A percentile compares a stretch with the other conserved stretches of the same genome.
These are phyloP conservation scores for Lytechinus pictus DNA, from an alignment of 35 echinoderm and acorn worm species.

Conservation along the genomic window DNA sequence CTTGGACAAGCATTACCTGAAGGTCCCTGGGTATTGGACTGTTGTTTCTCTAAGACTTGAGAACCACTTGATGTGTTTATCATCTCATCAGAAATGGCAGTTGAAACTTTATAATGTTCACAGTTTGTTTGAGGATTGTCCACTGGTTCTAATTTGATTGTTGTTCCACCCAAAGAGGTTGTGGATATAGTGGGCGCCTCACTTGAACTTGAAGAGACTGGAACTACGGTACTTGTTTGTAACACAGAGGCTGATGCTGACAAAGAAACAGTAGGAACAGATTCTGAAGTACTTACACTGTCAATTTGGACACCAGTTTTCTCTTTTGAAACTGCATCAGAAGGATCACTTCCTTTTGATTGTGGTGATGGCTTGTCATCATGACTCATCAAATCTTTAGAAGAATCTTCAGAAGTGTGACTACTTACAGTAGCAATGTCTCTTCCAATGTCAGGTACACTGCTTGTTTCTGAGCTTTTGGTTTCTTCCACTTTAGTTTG, in stretches of 20 bases:
- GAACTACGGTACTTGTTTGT: background rate
- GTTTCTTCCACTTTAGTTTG: background rate
- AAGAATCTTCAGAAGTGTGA: background rate
- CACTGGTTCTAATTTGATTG: background rate
- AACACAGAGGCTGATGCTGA: background rate
- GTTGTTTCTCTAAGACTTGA: background rate
- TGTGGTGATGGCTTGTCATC: background rate
- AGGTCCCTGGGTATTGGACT: background rate
- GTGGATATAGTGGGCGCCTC: background rate
- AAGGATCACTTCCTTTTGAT: background rate
- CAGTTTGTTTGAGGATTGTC: constrained; percentile 18
- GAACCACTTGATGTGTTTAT: background rate
- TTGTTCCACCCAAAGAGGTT: background rate
- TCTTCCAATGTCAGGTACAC: background rate
- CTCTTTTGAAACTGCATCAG: background rate
- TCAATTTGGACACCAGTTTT: background rate
- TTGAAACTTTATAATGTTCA: background rate
- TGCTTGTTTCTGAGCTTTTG: constrained; percentile 52
- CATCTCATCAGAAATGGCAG: background rate
- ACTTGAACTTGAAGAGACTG: background rate
- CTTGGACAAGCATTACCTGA: background rate
- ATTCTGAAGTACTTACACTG: background rate
- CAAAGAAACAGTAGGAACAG: background rate
- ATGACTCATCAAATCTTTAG: background rate
- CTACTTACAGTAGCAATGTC: background rate